Conservation (phyloP, 2,797 vertebrate species). For the Denticeps clupeoides region DNA sequence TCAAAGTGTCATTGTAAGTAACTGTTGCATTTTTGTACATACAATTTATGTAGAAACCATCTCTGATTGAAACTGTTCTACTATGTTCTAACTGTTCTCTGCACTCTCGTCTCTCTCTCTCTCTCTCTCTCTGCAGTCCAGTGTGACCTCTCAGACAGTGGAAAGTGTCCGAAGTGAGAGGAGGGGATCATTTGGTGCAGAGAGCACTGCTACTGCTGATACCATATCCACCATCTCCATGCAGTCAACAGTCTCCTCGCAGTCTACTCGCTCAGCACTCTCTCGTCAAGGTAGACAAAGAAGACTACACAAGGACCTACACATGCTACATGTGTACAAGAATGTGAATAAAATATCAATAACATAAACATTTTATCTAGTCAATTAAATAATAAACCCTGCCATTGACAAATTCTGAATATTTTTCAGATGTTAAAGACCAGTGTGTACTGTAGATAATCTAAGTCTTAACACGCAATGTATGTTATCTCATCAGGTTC, state of each 20-base stretch:
- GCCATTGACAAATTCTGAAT: too few relatives aligned
- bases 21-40: too few relatives aligned
- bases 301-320: background rate
- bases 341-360: background rate
- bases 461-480: too few relatives aligned
- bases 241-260: slow-evolving; percentile 37
- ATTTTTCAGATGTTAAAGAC: too few relatives aligned
- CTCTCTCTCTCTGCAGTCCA: slow-evolving; percentile 51
- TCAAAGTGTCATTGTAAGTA: slow-evolving; percentile 76
- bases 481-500: slow-evolving; percentile 48
- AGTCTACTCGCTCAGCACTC: slow-evolving; percentile 61
- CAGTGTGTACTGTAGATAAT: too few relatives aligned
- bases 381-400: too few relatives aligned
- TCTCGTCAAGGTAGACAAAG: slow-evolving; percentile 57
- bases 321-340: background rate
- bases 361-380: too few relatives aligned
- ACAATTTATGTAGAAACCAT: too few relatives aligned
- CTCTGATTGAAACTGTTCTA: too few relatives aligned
- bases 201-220: slow-evolving; percentile 57
- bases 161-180: slow-evolving; percentile 64
- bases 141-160: slow-evolving; percentile 43
- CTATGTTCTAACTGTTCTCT: too few relatives aligned
- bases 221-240: slow-evolving; percentile 50
- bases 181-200: slow-evolving; percentile 46
- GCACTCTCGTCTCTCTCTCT: background rate